Conservation (phyloP, 92 coral and sea anemone species). For the Micromussa lordhowensis region DNA sequence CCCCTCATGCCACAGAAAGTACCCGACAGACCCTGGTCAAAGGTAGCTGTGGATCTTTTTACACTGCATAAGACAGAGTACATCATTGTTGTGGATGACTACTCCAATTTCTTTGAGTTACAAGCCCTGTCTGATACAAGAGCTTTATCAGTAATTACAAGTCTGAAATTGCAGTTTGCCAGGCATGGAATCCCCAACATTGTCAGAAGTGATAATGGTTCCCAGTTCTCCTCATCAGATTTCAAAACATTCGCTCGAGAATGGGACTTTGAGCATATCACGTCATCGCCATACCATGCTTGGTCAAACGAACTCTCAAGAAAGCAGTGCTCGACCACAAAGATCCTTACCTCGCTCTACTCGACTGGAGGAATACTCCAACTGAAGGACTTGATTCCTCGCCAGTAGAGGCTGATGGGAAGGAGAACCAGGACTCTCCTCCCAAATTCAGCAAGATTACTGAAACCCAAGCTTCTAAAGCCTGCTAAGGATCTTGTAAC, state of each 20-base stretch:
- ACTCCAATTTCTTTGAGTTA: too few species aligned
- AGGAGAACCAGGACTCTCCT: conserved; percentile 60
- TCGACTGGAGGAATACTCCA: conserved; percentile 63
- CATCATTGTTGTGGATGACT: too few species aligned
- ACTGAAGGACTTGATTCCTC: conserved; percentile 44
- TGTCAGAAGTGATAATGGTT: too few species aligned
- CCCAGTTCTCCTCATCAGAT: too few species aligned
- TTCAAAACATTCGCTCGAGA: conserved; percentile 26
- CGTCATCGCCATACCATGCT: conserved; percentile 38
- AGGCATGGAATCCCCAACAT: too few species aligned
- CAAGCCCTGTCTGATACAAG: too few species aligned
- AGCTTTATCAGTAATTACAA: too few species aligned
- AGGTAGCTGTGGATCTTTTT: neutral
- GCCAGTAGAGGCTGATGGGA: conserved; percentile 57
- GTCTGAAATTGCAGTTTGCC: too few species aligned
- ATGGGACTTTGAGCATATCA: conserved; percentile 57
- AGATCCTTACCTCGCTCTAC: conserved; percentile 59
- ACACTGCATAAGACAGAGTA: neutral
- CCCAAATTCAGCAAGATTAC: conserved; percentile 56
- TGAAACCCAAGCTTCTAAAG: conserved; percentile 49
- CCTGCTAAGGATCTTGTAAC: conserved; percentile 40
- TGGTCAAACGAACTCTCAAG: conserved; percentile 26
- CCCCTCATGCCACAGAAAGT: conserved; percentile 4
- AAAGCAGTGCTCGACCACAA: conserved; percentile 40
- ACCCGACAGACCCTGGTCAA: conserved; percentile 23